A percentile compares a stretch with the other conserved stretches of the same genome.
Evolutionary conservation across 1,140 invertebrate genomes (phyloP).

Genomic region (Solenopsis fugax): DNA sequence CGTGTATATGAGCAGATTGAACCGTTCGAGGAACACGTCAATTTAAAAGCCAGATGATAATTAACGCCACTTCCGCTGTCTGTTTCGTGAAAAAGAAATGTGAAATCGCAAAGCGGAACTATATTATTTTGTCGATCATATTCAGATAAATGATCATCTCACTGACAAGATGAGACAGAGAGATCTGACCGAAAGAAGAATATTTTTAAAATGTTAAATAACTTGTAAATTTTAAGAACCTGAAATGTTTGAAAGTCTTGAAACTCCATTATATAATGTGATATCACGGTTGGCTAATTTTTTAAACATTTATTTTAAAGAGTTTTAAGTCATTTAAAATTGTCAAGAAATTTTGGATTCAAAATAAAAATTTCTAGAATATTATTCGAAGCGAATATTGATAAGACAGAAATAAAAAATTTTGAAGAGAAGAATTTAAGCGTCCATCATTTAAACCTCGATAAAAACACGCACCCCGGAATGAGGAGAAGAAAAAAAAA

Average conservation of each 20-base stretch:
- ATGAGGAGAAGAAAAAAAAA: neutral
- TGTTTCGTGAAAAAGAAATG: slow-evolving; percentile 41
- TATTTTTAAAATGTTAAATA: neutral
- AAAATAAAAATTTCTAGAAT: neutral
- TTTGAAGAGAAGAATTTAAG: neutral
- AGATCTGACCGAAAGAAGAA: neutral
- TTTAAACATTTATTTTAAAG: neutral
- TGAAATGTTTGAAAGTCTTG: neutral
- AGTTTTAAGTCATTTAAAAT: neutral
- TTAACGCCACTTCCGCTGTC: slow-evolving; percentile 33
- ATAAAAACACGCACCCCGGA: neutral
- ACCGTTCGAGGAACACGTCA: neutral
- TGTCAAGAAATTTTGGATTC: neutral
- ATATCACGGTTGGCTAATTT: neutral
- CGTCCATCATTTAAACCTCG: neutral
- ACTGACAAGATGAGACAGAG: neutral
- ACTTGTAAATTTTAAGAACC: neutral
- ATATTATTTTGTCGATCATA: slow-evolving; percentile 33
- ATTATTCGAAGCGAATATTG: neutral
- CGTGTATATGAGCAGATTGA: neutral
- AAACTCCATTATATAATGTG: neutral
- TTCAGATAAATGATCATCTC: slow-evolving; percentile 22
- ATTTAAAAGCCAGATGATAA: slow-evolving; percentile 23
- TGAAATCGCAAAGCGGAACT: slow-evolving; percentile 47
- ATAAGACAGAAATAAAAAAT: neutral